Conservation (phyloP, 2,888 invertebrate genomes). For the Holacanthella duospinosa region DNA sequence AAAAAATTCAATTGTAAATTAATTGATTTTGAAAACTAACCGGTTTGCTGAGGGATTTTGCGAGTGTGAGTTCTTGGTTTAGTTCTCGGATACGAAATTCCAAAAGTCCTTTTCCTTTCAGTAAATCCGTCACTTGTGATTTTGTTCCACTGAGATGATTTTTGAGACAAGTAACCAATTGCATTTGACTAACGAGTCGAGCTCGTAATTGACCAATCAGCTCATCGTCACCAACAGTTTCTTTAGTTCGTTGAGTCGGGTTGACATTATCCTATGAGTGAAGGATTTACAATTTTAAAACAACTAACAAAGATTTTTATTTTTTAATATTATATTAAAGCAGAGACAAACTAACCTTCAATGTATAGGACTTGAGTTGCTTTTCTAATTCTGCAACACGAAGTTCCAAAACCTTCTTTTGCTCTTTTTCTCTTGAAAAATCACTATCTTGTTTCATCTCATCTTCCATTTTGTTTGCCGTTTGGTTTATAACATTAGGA, state of each 20-base stretch:
- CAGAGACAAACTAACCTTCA: no score
- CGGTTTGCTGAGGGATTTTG: conserved; percentile 25
- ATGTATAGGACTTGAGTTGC: not conserved
- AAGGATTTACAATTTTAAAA: no score
- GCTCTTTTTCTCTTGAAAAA: conserved; percentile 12
- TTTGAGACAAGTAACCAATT: conserved; percentile 24
- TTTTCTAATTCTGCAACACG: not conserved
- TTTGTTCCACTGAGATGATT: conserved; percentile 19
- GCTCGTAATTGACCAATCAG: conserved; percentile 21
- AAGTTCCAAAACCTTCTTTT: conserved; percentile 11
- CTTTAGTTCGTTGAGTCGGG: no score
- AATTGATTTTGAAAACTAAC: conserved; percentile 14
- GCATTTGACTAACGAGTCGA: conserved; percentile 25
- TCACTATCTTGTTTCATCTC: not conserved
- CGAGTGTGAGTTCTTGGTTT: conserved; percentile 16
- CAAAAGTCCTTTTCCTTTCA: conserved; percentile 19
- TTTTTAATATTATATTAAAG: no score
- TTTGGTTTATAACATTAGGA: not conserved
- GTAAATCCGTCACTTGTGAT: conserved; percentile 18
- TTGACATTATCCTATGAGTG: no score
- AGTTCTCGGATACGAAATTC: conserved; percentile 23
- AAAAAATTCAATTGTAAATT: not conserved
- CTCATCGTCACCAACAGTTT: no score
- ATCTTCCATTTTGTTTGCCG: not conserved
- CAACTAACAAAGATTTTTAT: no score